phyloP scores from a whole-genome alignment of 2,888 invertebrate species.

The Cephus nigrinus region DNA sequence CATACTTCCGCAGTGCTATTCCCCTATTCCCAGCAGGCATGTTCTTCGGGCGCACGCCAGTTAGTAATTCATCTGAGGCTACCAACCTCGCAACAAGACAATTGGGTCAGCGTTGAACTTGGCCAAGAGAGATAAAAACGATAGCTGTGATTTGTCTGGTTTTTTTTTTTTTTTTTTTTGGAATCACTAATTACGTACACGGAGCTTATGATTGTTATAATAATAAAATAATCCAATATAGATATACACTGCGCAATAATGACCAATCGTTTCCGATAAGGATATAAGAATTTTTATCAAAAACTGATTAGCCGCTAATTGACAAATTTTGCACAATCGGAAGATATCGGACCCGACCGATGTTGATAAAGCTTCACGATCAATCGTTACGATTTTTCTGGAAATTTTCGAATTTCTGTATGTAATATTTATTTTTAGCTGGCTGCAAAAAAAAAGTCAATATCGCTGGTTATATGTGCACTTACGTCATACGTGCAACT shows the following conservation, averaged over 20 bases:
- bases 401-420: too few relatives aligned
- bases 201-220: neutral
- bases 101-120: constrained; percentile 1
- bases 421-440: too few relatives aligned
- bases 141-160: too few relatives aligned
- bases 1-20: constrained; percentile 25
- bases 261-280: neutral
- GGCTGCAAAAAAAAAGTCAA: too few relatives aligned
- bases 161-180: too few relatives aligned
- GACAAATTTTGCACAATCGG: neutral
- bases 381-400: too few relatives aligned
- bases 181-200: too few relatives aligned
- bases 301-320: too few relatives aligned
- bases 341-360: neutral
- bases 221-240: neutral
- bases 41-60: constrained; percentile 25
- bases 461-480: too few relatives aligned
- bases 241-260: neutral
- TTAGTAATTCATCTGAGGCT: constrained; percentile 29
- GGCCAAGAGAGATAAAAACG: neutral
- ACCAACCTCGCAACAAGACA: constrained; percentile 7
- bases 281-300: neutral
- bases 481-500: too few relatives aligned
- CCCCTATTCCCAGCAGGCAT: constrained; percentile 11
- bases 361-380: too few relatives aligned